Conservation (phyloP, 2,888 invertebrate species). For the Allophyes oxyacanthae region DNA sequence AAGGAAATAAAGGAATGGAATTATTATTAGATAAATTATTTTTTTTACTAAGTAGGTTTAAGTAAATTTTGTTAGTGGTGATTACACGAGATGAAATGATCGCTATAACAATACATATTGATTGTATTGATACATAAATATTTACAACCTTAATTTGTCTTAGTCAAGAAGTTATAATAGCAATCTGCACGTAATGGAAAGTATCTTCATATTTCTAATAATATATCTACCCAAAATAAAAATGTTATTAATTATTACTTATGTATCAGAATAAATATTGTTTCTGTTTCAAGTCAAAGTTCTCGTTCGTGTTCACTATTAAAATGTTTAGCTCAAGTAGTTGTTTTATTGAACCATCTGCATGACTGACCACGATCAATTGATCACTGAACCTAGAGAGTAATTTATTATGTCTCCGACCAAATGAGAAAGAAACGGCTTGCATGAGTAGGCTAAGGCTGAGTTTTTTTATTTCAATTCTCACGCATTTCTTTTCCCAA, state of each 20-base stretch:
- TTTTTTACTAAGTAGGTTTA: constrained; percentile 45
- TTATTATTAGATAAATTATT: constrained; percentile 32
- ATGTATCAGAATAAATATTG: no score
- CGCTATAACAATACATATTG: constrained; percentile 4
- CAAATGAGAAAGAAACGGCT: no score
- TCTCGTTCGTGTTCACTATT: constrained; percentile 65
- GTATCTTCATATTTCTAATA: not conserved
- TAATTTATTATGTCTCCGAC: no score
- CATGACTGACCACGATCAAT: no score
- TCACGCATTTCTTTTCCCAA: no score
- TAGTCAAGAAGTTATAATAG: not conserved
- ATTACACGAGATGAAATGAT: constrained; percentile 18
- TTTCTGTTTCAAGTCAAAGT: constrained; percentile 35
- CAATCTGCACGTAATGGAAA: not conserved
- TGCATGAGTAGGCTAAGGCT: no score
- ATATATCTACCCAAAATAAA: no score
- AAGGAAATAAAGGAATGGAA: constrained; percentile 2
- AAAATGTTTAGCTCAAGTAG: constrained; percentile 60
- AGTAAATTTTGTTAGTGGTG: constrained; percentile 28
- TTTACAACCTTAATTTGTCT: not conserved
- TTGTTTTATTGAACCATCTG: constrained; percentile 49
- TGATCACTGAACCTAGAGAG: no score
- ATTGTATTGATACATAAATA: constrained; percentile 2
- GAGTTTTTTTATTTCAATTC: no score
- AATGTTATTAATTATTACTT: no score